phyloP scores from a whole-genome alignment of 2,113 vertebrate species.

The Stigmatopora nigra region DNA sequence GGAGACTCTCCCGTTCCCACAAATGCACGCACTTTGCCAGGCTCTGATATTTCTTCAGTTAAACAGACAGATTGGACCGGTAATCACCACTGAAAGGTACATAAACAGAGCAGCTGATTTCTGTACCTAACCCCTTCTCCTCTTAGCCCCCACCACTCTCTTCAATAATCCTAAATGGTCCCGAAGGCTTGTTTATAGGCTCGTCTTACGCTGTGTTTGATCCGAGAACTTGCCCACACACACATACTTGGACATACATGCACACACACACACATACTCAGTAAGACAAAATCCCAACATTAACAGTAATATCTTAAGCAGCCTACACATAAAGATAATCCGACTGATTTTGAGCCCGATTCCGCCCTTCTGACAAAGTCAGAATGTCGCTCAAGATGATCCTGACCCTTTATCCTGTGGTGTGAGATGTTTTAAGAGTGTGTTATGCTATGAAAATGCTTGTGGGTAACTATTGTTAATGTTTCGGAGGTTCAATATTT shows the following conservation, averaged over 20 bases:
- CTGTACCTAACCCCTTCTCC: constrained; percentile 55
- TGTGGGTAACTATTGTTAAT: background rate
- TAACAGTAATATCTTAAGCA: constrained; percentile 40
- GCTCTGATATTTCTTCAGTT: constrained; percentile 61
- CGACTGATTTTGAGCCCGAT: background rate
- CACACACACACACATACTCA: constrained; percentile 25
- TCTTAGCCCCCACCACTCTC: constrained; percentile 26
- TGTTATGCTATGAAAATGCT: background rate
- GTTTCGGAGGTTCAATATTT: background rate
- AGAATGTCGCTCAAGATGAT: background rate
- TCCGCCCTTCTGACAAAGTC: background rate
- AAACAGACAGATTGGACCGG: constrained; percentile 69
- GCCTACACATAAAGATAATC: background rate
- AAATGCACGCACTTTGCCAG: constrained; percentile 22
- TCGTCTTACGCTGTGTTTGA: constrained; percentile 81
- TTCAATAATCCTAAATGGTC: constrained; percentile 71
- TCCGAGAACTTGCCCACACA: constrained; percentile 73
- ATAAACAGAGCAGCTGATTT: constrained; percentile 82
- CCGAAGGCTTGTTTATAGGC: constrained; percentile 83
- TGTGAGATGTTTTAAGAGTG: background rate
- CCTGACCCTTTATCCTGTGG: background rate
- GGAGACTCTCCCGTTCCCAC: constrained; percentile 37
- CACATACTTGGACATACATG: constrained; percentile 43
- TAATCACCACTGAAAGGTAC: constrained; percentile 82
- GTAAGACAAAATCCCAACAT: constrained; percentile 21